Conservation (phyloP, 2,797 vertebrate species). For the Psittacula derbiana region DNA sequence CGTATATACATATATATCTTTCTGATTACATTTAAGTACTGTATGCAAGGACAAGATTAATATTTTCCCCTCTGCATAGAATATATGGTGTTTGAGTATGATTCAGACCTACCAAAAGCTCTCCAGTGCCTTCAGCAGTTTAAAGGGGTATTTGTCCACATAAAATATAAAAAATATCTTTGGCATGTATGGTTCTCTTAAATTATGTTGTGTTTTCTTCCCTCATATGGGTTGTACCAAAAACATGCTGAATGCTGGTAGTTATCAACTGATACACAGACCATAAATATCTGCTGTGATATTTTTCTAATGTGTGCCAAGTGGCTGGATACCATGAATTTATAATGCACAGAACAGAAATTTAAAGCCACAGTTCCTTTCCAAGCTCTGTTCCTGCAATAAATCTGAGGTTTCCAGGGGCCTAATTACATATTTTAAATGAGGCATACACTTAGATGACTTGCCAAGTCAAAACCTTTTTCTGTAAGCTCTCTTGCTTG, state of each 20-base stretch:
- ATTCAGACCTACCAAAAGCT: background rate
- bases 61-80: background rate
- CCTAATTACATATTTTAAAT: constrained; percentile 45
- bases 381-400: background rate
- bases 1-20: no score
- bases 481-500: background rate
- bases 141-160: background rate
- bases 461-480: constrained; percentile 49
- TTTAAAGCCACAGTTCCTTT: background rate
- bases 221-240: background rate
- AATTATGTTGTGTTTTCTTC: background rate
- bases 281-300: background rate
- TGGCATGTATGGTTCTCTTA: background rate
- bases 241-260: background rate
- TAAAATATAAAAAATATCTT: background rate
- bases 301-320: background rate
- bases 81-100: background rate
- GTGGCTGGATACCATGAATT: background rate
- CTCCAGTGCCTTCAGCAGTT: background rate
- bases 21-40: background rate
- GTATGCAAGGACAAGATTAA: background rate
- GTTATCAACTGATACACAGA: background rate
- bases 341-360: background rate
- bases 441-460: constrained; percentile 9
- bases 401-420: constrained; percentile 6